Conservation (phyloP, 2,113 vertebrate genomes). For the Meleagris gallopavo region DNA sequence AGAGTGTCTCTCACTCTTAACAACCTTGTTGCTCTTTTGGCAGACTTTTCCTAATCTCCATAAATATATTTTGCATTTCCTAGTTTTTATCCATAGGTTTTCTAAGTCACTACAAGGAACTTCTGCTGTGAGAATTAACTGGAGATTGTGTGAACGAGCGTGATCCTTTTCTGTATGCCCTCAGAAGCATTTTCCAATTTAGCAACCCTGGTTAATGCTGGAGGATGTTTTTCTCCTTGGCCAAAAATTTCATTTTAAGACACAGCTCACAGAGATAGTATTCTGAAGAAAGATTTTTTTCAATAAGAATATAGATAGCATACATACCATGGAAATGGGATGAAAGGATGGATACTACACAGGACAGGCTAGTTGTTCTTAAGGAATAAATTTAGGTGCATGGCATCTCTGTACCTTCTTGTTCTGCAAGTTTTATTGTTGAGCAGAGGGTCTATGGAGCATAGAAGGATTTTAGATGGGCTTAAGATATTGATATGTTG, state of each 20-base stretch:
- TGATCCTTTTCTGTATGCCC: background rate
- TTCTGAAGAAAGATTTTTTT: background rate
- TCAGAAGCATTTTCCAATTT: background rate
- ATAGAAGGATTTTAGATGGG: background rate
- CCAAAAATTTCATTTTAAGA: background rate
- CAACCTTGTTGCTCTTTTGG: background rate
- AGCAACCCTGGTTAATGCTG: background rate
- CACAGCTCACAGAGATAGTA: background rate
- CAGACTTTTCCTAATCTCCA: background rate
- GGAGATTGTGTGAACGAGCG: background rate
- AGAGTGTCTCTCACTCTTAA: background rate
- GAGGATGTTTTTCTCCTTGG: background rate
- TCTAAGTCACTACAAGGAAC: background rate
- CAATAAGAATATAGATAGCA: background rate
- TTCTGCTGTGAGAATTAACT: background rate
- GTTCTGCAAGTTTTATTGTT: background rate
- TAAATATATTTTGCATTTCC: background rate
- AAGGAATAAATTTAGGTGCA: background rate
- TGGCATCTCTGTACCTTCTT: accelerated
- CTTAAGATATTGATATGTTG: background rate
- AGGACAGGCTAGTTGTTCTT: background rate
- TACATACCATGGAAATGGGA: background rate
- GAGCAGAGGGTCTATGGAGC: background rate
- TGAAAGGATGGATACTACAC: background rate
- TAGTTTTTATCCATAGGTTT: background rate